These are phyloP conservation scores for Scomber colias DNA, from an alignment of 2,113 vertebrate genomes.

Conservation along the genomic window DNA sequence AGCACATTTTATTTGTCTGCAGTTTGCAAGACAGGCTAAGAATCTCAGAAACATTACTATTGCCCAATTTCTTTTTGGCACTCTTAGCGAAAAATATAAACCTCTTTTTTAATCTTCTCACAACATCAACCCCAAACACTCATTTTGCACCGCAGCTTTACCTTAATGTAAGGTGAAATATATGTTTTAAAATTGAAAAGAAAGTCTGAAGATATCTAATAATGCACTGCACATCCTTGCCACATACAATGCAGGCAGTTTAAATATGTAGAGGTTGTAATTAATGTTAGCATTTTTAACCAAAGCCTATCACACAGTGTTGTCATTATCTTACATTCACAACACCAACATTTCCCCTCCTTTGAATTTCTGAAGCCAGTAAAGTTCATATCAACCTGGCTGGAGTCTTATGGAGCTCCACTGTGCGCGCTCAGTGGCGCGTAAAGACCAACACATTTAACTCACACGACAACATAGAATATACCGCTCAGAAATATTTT, in stretches of 20 bases:
- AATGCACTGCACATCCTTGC: neutral
- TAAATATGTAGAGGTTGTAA: neutral
- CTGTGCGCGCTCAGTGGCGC: conserved; percentile 53
- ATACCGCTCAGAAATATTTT: conserved; percentile 84
- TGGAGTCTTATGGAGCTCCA: conserved; percentile 9
- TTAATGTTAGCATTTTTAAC: neutral
- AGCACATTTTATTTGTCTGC: neutral
- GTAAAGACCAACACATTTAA: conserved; percentile 46
- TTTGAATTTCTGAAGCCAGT: too few relatives aligned
- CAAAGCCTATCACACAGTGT: neutral
- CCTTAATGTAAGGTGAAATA: neutral
- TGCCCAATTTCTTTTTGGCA: neutral
- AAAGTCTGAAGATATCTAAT: neutral
- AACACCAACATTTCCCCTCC: too few relatives aligned
- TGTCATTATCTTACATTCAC: neutral
- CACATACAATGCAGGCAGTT: neutral
- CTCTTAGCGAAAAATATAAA: neutral
- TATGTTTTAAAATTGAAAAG: neutral
- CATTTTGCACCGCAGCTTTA: neutral
- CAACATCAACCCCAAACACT: neutral
- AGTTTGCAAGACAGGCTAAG: neutral
- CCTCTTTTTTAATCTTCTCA: neutral
- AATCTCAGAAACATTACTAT: neutral
- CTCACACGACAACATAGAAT: conserved; percentile 52
- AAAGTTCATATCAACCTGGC: neutral